Evolutionary conservation across 2,113 vertebrate genomes (phyloP), one percentile per base, ranked within the genome.

Genomic region (Pygathrix nemaeus): DNA sequence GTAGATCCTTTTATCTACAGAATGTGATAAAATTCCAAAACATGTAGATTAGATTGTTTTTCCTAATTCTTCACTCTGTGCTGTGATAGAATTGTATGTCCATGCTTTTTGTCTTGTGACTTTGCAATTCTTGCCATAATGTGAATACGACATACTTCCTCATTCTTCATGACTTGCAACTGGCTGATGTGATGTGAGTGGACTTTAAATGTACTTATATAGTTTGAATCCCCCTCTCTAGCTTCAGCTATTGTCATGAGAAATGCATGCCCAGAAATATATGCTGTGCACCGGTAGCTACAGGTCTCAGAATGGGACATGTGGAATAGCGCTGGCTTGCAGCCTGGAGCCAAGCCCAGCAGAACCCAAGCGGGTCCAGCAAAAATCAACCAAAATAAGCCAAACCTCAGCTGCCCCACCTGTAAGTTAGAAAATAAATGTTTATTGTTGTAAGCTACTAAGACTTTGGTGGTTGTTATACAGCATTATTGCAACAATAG

Each of bases 311-410:
- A 88, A 87, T 66, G 81, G 94, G 68, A 73, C 13, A 43, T 9
- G 6, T 68, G 81, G 55, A 91, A 35, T 14, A 93, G 32, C 78
- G 55, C 25, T 95, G 57, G 7, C 73, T 43, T 96, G 84, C 3
- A 76, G n/a, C 35, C 8, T 95, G 45, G 40, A 83, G n/a, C 57
- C 68, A 83, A 92, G 21, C 8, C 25, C 50, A 75, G 17, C 40
- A 43, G 70, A 92, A 79, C n/a, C 6, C 68, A 85, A 70, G 59
- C 4, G n/a, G 68, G 25, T 32, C 81, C n/a, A 87, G 20, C 45
- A 50, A 87, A 96, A 80, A 86, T 85, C 55, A 96, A 68, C 50
- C 45, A 17, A 83, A 96, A 86, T 72, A 82, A 92, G 52, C 30
- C 75, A 89, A 82, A 94, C 40, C 14, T 97, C 45, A 90, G 38